Percentiles rank a stretch among this genome's conserved stretches.
Evolutionary conservation across 2,888 invertebrate species (phyloP).

Genomic region (Hypsopygia costalis): DNA sequence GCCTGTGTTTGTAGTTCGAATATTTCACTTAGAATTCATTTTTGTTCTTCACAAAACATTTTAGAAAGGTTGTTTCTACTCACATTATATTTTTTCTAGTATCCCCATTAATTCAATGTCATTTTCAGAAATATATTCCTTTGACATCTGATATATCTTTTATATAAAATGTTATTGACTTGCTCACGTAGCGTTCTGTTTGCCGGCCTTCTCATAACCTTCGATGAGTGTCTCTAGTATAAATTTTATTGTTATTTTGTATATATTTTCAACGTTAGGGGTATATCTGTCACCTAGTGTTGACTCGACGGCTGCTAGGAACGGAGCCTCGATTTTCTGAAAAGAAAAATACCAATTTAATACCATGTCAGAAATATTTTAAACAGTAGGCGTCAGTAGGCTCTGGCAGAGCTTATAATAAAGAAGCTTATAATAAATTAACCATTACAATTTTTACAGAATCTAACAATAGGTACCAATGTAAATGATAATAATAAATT

Average conservation of each 20-base stretch:
- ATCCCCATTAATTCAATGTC: neutral
- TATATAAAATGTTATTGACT: constrained; percentile 8
- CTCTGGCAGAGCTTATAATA: too few relatives aligned
- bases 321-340: constrained; percentile 95
- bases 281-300: constrained; percentile 94
- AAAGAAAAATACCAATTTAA: constrained; percentile 20
- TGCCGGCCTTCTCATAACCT: constrained; percentile 83
- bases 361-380: too few relatives aligned
- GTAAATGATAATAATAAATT: too few relatives aligned
- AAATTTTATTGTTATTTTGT: constrained; percentile 94
- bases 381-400: too few relatives aligned
- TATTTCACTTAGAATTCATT: neutral
- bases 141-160: too few relatives aligned
- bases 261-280: constrained; percentile 93
- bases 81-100: neutral
- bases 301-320: constrained; percentile 91
- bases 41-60: neutral
- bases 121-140: neutral
- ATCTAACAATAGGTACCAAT: too few relatives aligned
- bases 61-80: neutral
- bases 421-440: too few relatives aligned
- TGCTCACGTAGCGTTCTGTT: constrained; percentile 47
- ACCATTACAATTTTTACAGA: too few relatives aligned
- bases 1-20: neutral
- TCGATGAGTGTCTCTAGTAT: constrained; percentile 92